Evolutionary conservation across 37 sponge, comb jelly and placozoan genomes (phyloP), one percentile per base, ranked within the genome.

Genomic region (Spongilla lacustris): DNA sequence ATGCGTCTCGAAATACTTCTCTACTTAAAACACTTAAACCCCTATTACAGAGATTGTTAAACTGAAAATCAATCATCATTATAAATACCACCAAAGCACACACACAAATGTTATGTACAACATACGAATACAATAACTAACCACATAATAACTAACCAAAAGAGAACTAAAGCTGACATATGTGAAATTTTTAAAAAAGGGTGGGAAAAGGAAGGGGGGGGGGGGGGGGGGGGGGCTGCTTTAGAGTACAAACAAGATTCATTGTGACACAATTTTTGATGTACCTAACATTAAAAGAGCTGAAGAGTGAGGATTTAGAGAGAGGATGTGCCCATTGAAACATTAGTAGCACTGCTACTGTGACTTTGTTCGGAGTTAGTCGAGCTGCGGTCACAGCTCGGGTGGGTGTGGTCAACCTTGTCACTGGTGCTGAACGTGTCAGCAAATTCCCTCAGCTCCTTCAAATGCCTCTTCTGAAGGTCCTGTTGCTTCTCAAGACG

Each of bases 401-500:
- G 69, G 24, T 67, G 31, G 28, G 27, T 27, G 26, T 79, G 67
- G 58, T 82, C 77, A 37, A 35, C 36, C 76, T 75, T 35, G 2
- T 35, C n/a, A 25, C n/a, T 37, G n/a, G 28, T 9, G 67, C 76
- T 80, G 32, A 74, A 83, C 0, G 73, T 66, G 67, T 88, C 91
- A 9, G 95, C 87, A 81, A 98, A 98, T 25, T 96, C 94, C 26
- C 81, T 78, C 85, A 91, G 41, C 70, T 98, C 98, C 35, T 72
- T 73, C 32, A 96, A 77, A 22, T 96, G 96, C 36, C 77, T 86
- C 74, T 89, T 90, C 77, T 89, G 93, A 23, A 98, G 84, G 25
- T 89, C 85, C 41, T 92, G 94, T 36, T 96, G 97, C 27, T 91
- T 66, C 31, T 96, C 96, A 36, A 98, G 82, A 25, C 98, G 73